These are phyloP conservation scores for Oxyura jamaicensis DNA, from an alignment of 2,113 vertebrate genomes.

Conservation along the genomic window DNA sequence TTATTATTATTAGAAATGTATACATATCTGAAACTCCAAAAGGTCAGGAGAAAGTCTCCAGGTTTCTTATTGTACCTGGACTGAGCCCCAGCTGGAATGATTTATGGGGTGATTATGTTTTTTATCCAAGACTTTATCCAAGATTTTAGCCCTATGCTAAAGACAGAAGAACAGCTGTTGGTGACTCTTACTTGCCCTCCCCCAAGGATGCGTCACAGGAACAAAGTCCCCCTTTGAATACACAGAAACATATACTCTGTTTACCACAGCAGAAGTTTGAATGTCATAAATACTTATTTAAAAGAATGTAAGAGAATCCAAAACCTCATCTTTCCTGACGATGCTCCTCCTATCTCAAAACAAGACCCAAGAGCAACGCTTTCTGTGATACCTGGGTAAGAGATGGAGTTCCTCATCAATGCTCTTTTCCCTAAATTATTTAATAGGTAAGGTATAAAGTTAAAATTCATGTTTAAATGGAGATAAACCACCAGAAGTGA, in stretches of 20 bases:
- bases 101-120: background rate
- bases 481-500: background rate
- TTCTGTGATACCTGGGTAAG: background rate
- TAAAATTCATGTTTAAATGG: background rate
- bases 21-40: background rate
- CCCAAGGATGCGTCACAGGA: background rate
- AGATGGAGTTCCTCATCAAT: background rate
- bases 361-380: background rate
- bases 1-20: background rate
- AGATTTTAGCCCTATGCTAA: background rate
- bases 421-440: background rate
- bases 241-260: background rate
- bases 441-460: background rate
- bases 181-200: background rate
- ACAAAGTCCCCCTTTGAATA: background rate
- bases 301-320: background rate
- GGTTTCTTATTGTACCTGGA: background rate
- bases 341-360: background rate
- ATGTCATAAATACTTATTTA: background rate
- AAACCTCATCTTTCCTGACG: background rate
- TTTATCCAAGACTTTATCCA: background rate
- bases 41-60: constrained; percentile 13
- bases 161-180: background rate
- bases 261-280: background rate
- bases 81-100: background rate